These are phyloP conservation scores for Idaea straminata DNA, from an alignment of 2,888 invertebrate genomes.

Conservation along the genomic window DNA sequence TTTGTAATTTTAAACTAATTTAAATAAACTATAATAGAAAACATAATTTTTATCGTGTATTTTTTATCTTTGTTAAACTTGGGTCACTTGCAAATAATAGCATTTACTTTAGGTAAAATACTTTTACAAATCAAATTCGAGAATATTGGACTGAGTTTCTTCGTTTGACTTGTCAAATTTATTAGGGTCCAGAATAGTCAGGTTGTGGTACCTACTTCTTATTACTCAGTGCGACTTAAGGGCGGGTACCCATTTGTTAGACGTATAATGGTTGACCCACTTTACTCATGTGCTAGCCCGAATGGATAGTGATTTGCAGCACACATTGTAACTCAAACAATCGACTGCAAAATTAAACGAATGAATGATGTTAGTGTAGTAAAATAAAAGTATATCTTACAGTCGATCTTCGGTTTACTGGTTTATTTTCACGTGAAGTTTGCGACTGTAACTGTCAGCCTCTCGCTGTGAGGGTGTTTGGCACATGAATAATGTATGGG, in stretches of 20 bases:
- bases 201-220: slow-evolving; percentile 72
- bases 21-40: neutral
- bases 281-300: slow-evolving; percentile 63
- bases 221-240: slow-evolving; percentile 69
- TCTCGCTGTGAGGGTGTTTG: slow-evolving; percentile 64
- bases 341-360: neutral
- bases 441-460: slow-evolving; percentile 62
- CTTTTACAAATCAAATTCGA: slow-evolving; percentile 21
- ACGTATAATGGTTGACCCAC: slow-evolving; percentile 76
- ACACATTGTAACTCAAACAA: slow-evolving; percentile 35
- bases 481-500: slow-evolving; percentile 77
- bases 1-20: too few relatives aligned
- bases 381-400: neutral
- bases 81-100: neutral
- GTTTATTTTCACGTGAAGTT: slow-evolving; percentile 51
- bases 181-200: slow-evolving; percentile 78
- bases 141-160: slow-evolving; percentile 74
- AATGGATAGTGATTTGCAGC: slow-evolving; percentile 63
- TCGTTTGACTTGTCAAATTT: slow-evolving; percentile 74
- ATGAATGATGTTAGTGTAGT: neutral
- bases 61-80: neutral
- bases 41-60: neutral
- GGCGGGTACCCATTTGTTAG: slow-evolving; percentile 70
- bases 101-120: neutral
- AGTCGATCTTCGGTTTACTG: slow-evolving; percentile 6